phyloP scores from a whole-genome alignment of 2,888 invertebrate genomes.

The Patella pellucida region DNA sequence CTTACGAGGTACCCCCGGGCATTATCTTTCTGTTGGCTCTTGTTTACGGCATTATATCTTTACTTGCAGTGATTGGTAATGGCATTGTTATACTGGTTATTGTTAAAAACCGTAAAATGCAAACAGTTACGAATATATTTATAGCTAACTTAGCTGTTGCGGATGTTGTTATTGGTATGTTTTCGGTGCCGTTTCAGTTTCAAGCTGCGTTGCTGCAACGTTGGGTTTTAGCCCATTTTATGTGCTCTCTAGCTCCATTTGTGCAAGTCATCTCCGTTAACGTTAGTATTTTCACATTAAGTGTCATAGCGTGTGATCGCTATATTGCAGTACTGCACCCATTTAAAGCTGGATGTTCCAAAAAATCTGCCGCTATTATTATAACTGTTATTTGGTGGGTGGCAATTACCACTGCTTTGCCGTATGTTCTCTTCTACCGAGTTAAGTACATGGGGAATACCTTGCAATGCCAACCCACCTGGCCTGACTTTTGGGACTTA shows the following conservation, averaged over 20 bases:
- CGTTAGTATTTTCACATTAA: conserved; percentile 89
- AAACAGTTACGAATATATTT: conserved; percentile 86
- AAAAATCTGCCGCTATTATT: conserved; percentile 80
- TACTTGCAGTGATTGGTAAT: conserved; percentile 86
- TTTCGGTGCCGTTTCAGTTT: conserved; percentile 90
- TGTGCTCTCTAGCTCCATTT: conserved; percentile 91
- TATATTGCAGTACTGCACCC: conserved; percentile 75
- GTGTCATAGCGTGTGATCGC: conserved; percentile 88
- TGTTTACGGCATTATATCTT: conserved; percentile 85
- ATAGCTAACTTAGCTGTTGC: conserved; percentile 88
- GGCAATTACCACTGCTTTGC: conserved; percentile 75
- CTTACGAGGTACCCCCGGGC: conserved; percentile 83
- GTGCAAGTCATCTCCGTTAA: conserved; percentile 88
- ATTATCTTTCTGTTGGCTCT: conserved; percentile 82
- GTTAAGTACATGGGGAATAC: conserved; percentile 38
- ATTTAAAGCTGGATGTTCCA: conserved; percentile 78
- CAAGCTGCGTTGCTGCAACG: conserved; percentile 89
- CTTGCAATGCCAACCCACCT: not conserved
- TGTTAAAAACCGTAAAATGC: conserved; percentile 82
- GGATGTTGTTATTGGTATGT: conserved; percentile 87
- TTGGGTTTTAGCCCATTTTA: conserved; percentile 87
- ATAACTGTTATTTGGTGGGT: conserved; percentile 84
- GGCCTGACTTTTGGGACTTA: conserved; percentile 30
- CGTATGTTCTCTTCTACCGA: conserved; percentile 75
- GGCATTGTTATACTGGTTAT: conserved; percentile 89